Base-by-base conservation (phyloP, 2,113 vertebrate species). In the Edolisoma coerulescens region DNA sequence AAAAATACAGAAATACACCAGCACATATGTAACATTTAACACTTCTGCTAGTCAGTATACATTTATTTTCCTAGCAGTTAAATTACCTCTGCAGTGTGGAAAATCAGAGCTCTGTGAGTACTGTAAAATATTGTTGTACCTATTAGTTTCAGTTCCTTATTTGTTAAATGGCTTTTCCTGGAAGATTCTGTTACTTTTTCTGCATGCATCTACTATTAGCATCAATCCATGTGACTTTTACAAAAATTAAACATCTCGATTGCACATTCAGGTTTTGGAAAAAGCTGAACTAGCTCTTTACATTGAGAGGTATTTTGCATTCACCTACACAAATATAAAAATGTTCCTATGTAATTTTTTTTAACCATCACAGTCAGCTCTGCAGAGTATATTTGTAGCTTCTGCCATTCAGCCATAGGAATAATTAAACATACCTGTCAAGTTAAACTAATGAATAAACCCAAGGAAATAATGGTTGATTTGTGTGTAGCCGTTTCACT, bases 201-300 rank as follows among this genome's bases (percentile, higher is more conserved):
- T 93, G 52, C 77, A 24, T 68, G 39, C 65, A 37, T 47, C 61
- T 87, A 33, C 83, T 73, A 53, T 90, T 92, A 93, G 27, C 77
- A 89, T 94, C 4, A 57, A 95, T 96, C 88, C 42, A 49, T 41
- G 39, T 49, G 65, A 89, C 80, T 95, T 86, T 59, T 69, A 81
- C 26, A 84, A 71, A 95, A 92, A 90, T 89, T 78, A 89, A 93
- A 96, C 24, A 45, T 76, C 69, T 59, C 13, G 3, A 75, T 76
- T 75, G 80, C 85, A 76, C 83, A 76, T 42, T 92, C 88, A 84
- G 89, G 68, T 60, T 96, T 77, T 90, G n/a, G 65, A 71, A 96
- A 93, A 84, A 93, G 92, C 92, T 96, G 88, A 96, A 79, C 60
- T 89, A 90, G 90, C 90, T 84, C 14, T 95, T 87, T 85, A 60